phyloP scores from a whole-genome alignment of 2,113 vertebrate species.

The Chaetorhynchus papuensis region DNA sequence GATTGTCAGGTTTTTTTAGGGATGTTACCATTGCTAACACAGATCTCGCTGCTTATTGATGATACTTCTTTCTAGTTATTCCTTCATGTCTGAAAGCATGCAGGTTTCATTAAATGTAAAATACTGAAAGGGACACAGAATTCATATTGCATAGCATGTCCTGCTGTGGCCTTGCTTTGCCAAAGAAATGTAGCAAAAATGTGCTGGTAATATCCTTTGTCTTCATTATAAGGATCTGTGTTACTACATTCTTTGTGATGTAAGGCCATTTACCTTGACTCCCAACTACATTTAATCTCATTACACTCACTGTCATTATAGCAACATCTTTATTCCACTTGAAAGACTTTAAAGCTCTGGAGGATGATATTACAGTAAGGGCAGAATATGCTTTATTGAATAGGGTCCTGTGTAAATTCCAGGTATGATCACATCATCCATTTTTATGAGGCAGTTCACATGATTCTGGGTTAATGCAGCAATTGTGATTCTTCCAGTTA shows the following conservation, averaged over 20 bases:
- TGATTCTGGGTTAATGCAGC: not conserved
- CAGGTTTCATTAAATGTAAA: conserved; percentile 25
- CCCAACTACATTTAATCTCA: conserved; percentile 70
- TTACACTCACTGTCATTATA: conserved; percentile 67
- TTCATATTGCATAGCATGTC: conserved; percentile 26
- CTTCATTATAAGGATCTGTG: conserved; percentile 66
- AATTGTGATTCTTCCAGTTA: not conserved
- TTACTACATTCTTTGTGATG: conserved; percentile 60
- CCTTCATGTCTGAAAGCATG: conserved; percentile 17
- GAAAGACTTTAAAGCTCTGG: conserved; percentile 72
- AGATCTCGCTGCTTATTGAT: not conserved
- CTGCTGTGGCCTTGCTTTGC: conserved; percentile 64
- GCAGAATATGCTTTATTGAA: conserved; percentile 56
- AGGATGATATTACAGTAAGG: conserved; percentile 53
- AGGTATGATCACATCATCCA: conserved; percentile 22
- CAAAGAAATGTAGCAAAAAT: conserved; percentile 62
- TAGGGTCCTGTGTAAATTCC: conserved; percentile 49
- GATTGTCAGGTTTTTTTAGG: not conserved
- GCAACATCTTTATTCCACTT: conserved; percentile 68
- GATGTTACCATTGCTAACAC: not conserved
- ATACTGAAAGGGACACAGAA: conserved; percentile 14
- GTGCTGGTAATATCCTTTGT: conserved; percentile 55
- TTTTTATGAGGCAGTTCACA: conserved; percentile 39
- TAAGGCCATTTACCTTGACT: conserved; percentile 74
- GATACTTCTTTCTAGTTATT: not conserved